Evolutionary conservation across 2,797 vertebrate genomes (phyloP).

Genomic region (Cirrhinus molitorella): DNA sequence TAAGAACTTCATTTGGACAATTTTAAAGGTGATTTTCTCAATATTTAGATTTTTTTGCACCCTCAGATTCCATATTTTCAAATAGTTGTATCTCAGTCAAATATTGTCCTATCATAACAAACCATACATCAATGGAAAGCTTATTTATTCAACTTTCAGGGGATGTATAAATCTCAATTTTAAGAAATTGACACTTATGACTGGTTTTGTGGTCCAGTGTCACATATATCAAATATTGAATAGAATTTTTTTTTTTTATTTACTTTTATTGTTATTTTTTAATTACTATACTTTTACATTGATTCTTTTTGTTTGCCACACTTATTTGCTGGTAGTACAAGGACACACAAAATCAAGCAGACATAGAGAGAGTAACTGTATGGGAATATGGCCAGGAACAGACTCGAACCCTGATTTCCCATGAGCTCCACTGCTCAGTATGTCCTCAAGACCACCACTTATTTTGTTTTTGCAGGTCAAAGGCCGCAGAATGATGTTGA

Average conservation of each 20-base stretch:
- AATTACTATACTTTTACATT: background rate
- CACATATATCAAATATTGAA: background rate
- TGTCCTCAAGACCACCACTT: conserved; percentile 13
- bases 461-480: background rate
- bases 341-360: background rate
- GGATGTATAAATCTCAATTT: too few species aligned
- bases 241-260: background rate
- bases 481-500: background rate
- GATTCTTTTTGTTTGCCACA: background rate
- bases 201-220: too few species aligned
- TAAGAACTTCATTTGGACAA: too few species aligned
- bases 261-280: background rate
- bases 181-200: too few species aligned
- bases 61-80: too few species aligned
- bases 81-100: too few species aligned
- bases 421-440: conserved; percentile 16
- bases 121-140: too few species aligned
- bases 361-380: background rate
- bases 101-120: too few species aligned
- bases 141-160: too few species aligned
- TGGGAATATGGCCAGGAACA: background rate
- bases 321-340: background rate
- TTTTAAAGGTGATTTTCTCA: too few species aligned
- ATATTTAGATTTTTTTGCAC: too few species aligned
- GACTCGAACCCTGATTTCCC: conserved; percentile 26